phyloP scores from a whole-genome alignment of 2,797 vertebrate genomes.

The Smutsia gigantea region DNA sequence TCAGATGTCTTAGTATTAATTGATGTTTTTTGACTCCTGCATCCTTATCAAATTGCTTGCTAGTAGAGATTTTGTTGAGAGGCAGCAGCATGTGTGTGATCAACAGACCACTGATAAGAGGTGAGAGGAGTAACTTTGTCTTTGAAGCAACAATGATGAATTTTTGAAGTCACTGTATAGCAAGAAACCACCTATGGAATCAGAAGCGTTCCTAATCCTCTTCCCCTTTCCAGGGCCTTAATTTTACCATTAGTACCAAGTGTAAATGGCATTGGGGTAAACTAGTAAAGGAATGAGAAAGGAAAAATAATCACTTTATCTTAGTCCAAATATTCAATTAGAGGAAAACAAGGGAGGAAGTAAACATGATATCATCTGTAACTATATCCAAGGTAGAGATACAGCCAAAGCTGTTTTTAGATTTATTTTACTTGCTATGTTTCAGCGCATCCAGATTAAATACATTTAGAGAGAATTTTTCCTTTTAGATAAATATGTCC shows the following conservation, averaged over 20 bases:
- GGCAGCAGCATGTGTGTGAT: not conserved
- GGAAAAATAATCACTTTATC: not conserved
- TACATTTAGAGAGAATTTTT: not conserved
- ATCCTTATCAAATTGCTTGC: not conserved
- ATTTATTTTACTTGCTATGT: not conserved
- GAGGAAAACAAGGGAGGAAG: not conserved
- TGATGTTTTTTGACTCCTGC: not conserved
- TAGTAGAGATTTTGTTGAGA: not conserved
- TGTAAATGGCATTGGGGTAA: not conserved
- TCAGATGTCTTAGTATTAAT: not conserved
- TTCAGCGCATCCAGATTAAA: not conserved
- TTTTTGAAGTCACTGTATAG: not conserved
- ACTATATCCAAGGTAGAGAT: not conserved
- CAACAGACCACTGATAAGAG: not conserved
- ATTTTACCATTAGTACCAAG: not conserved
- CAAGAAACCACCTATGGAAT: not conserved
- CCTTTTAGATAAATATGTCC: not conserved
- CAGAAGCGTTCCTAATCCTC: not conserved
- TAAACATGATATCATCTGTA: not conserved
- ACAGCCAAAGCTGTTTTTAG: not conserved
- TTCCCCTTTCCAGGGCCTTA: not conserved
- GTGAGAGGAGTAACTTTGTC: not conserved
- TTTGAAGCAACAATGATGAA: not conserved
- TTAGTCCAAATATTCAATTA: not conserved
- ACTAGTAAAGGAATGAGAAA: not conserved